Evolutionary conservation across 2,113 vertebrate genomes (phyloP), one percentile per base, ranked within the genome.

Genomic region (Muntiacus reevesi): DNA sequence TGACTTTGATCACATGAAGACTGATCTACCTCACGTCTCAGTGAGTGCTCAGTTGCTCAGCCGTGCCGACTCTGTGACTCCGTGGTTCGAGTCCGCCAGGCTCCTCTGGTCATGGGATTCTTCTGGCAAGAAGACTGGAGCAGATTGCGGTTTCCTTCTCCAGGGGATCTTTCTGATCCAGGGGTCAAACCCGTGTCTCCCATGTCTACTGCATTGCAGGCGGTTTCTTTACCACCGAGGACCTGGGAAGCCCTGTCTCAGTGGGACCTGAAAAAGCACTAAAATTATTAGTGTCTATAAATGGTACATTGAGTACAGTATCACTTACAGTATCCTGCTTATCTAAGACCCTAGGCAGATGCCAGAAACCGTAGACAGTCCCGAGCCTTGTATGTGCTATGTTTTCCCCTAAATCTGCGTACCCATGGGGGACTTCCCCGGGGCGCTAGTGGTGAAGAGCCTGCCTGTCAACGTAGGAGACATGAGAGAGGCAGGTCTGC

Each of bases 361-460:
- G 50, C 33, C 81, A 16, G 81, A 27, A 76, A 5, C 12, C 7
- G 1, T 21, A 36, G 33, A 27, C 3, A 4, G 33, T 25, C 14
- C 81, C 36, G 81, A 83, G n/a, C 50, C 52, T 14, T 15, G 21
- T 0, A 16, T 25, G 0, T 9, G 8, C 79, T 15, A 1, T 3
- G 50, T 5, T 52, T 7, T 76, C 13, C 33, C 52, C 33, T 83
- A 25, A 15, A 13, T n/a, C 11, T 25, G 15, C 16, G 5, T 1
- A 7, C 33, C 50, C 8, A 3, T 25, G 12, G 0, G 2, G 71
- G 36, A 13, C 23, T 62, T 40, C 36, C 21, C 71, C 25, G 36
- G 11, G 36, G 36, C 6, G 0, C 23, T 74, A 43, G 36, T 7
- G 36, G 19, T 74, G 1, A 40, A 74, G 21, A 25, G 3, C 36